Evolutionary conservation across 30 jellyfish, hydroid and myxozoan species (phyloP), one percentile per base, ranked within the genome.

Genomic region (Mastigias papua): DNA sequence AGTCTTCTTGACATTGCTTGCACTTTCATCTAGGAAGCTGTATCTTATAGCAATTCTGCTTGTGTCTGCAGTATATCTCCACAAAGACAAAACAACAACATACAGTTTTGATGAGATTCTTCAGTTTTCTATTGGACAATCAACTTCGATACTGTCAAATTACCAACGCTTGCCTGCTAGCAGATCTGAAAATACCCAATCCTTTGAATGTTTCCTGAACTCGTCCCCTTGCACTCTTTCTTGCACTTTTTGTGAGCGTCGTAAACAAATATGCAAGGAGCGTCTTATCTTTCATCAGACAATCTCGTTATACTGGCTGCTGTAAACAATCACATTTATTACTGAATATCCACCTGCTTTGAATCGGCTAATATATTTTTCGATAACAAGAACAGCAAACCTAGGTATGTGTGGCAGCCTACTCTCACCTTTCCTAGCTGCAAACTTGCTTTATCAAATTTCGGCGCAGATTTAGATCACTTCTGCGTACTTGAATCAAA

Each of bases 401-500:
- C 77, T 21, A 65, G 13, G n/a, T 34, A 69, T 30, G 28, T 69
- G 63, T 22, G 15, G 61, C 54, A 1, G 54, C 48, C 22, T 27
- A 25, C 19, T 69, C 22, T 69, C 80, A 25, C 63, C 61, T 35
- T 73, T 21, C 37, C 64, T 33, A 73, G 33, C 67, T 73, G 17
- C 67, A 54, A 25, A 25, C 37, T 25, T 63, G 37, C 16, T 77
- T 48, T 29, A 65, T 67, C 88, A 22, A 8, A 25, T 16, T 65
- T 30, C n/a, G 62, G 74, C 5, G 29, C 33, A 50, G 90, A 64
- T 61, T 62, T 66, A 80, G 57, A 34, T 34, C 80, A 42, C 61
- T 30, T 66, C 80, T 78, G 62, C 66, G 71, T 21, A 9, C 29
- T 28, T 80, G 72, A 62, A 80, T 80, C 35, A 46, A 80, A 80